Conservation (phyloP, 1,140 invertebrate genomes). For the Rhizoglyphus robini region DNA sequence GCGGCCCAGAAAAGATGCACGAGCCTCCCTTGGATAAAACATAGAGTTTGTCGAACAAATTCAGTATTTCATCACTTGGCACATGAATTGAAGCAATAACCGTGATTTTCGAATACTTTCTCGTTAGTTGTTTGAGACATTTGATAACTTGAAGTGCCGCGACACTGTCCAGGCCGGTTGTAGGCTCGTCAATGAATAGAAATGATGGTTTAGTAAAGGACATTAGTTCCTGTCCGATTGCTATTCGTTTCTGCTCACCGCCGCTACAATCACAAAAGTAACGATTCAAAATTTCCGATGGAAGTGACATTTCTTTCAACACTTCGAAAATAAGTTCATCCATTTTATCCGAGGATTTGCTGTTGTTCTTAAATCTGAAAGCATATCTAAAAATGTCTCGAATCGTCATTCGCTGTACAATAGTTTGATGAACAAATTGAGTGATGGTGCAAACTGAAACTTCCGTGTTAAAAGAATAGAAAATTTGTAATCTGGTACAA, state of each 20-base stretch:
- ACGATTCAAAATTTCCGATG: background rate
- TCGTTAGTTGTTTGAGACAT: background rate
- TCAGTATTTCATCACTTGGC: background rate
- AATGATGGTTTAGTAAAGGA: background rate
- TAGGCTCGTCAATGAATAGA: background rate
- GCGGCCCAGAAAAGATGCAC: constrained; percentile 29
- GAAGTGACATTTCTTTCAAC: background rate
- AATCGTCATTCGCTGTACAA: background rate
- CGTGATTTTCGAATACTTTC: constrained; percentile 1
- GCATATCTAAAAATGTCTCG: background rate
- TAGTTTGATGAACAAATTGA: background rate
- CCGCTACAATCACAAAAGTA: constrained; percentile 36
- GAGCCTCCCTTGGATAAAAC: constrained; percentile 22
- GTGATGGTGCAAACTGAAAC: no score
- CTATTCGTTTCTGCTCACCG: constrained; percentile 78
- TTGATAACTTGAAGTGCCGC: background rate
- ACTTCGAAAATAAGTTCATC: background rate
- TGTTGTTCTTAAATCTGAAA: background rate
- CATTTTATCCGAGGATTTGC: no score
- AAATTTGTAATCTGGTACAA: background rate
- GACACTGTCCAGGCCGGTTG: background rate
- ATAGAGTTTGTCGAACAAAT: constrained; percentile 13
- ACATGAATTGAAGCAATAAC: constrained; percentile 14
- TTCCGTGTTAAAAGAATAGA: background rate
- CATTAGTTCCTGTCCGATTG: constrained; percentile 66